Base-by-base conservation (phyloP, 1,140 invertebrate species). In the Eueides isabella region DNA sequence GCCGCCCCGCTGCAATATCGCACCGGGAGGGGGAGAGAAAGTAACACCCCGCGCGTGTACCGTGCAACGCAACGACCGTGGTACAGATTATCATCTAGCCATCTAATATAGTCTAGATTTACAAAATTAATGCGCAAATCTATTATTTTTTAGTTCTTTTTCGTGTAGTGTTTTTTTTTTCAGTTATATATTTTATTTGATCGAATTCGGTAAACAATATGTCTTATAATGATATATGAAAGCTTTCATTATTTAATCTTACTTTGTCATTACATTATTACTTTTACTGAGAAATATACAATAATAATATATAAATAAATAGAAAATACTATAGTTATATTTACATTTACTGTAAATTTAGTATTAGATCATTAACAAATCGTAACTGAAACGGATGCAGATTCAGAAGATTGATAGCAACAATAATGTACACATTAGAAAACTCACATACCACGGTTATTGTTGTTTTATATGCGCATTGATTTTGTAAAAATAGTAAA, bases 11-110 rank as follows among this genome's bases (percentile, higher is more conserved):
- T 91, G 90, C 83, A 86, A 87, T 66, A 84, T 67, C 74, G 62
- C 76, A 31, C 38, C 66, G 78, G 88, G 84, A 86, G 87, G 38
- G 89, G 88, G 88, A 87, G 85, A 89, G 89, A 92, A 92, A 91
- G 88, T 88, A 76, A 61, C 65, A 55, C 67, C 67, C 66, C 72
- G 68, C 68, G 68, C 68, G 35, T 70, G 55, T 35, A 11, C 31
- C 31, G 31, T 11, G 35, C 14, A n/a, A 70, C 68, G 68, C 68
- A 70, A 12, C 33, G 68, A 41, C 30, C 61, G 35, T 70, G 68
- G 33, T 70, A 41, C n/a, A 44, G 41, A 44, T 44, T 44, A 44
- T 2, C n/a, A 70, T 70, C 55, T 70, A 70, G 31, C 61, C 61
- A 63, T 70, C 68, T 70, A 16, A 55, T 62, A 70, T 30, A 44